phyloP scores from a whole-genome alignment of 2,113 vertebrate genomes.

The rat (Rattus norvegicus) region DNA sequence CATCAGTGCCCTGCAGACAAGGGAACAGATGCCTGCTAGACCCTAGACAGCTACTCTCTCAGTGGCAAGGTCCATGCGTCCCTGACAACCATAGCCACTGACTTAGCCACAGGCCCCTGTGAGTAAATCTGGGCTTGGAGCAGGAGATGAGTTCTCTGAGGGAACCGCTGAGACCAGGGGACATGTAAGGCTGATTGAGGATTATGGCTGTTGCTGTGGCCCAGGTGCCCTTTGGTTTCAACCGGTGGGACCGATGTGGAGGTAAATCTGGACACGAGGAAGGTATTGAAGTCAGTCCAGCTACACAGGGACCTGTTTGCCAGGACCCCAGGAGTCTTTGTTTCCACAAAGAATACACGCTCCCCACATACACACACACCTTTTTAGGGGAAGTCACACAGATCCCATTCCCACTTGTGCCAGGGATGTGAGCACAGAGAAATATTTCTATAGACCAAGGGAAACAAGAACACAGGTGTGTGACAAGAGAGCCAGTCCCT shows the following conservation, averaged over 20 bases:
- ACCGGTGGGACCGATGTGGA: not conserved
- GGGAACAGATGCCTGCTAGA: not conserved
- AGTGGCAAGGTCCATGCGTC: no score
- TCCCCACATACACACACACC: not conserved
- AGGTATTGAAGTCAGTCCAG: not conserved
- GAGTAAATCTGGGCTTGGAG: not conserved
- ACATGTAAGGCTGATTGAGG: no score
- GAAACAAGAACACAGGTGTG: not conserved
- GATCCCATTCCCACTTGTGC: not conserved
- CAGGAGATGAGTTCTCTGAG: not conserved
- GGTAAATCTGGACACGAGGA: not conserved
- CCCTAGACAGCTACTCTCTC: not conserved
- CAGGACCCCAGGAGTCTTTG: not conserved
- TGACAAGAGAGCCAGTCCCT: not conserved
- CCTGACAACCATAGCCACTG: not conserved
- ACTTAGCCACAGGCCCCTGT: fast-evolving
- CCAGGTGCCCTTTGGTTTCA: not conserved
- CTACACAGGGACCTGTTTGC: no score
- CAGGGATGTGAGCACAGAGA: not conserved
- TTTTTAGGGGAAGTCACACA: not conserved
- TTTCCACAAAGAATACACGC: not conserved
- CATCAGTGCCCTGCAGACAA: not conserved
- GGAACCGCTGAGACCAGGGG: not conserved
- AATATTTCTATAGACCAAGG: no score
- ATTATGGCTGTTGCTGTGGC: fast-evolving